Evolutionary conservation across 2,113 vertebrate genomes (phyloP).

Genomic region (Oreocharis arfaki): DNA sequence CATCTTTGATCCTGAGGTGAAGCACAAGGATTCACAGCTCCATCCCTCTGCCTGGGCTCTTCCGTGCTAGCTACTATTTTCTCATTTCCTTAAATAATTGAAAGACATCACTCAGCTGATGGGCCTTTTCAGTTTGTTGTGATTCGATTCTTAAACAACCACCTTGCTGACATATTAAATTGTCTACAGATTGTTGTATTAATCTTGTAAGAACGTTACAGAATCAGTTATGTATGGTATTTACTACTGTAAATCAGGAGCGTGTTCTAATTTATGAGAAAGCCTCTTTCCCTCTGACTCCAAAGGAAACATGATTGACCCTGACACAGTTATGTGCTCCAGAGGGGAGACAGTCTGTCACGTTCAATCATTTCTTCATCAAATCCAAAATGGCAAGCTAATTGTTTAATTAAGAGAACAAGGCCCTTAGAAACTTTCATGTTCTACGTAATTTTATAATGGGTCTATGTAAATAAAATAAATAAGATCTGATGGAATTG

Average conservation of each 20-base stretch:
- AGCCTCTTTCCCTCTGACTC: slow-evolving; percentile 9
- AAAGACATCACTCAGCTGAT: neutral
- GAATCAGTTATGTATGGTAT: neutral
- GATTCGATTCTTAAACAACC: neutral
- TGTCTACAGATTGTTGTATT: neutral
- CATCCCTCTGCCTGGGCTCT: neutral
- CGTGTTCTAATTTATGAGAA: slow-evolving; percentile 1
- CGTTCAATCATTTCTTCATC: slow-evolving; percentile 37
- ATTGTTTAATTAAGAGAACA: slow-evolving; percentile 56
- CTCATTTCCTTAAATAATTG: neutral
- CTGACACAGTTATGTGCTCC: slow-evolving; percentile 17
- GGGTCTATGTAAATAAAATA: slow-evolving; percentile 17
- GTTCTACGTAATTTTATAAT: slow-evolving; percentile 25
- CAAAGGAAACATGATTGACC: slow-evolving; percentile 51
- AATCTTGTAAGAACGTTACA: slow-evolving; percentile 1
- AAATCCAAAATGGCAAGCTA: slow-evolving; percentile 50
- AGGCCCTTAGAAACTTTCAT: slow-evolving; percentile 21
- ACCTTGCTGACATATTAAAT: neutral
- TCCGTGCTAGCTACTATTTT: neutral
- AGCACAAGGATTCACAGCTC: neutral
- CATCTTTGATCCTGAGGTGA: neutral
- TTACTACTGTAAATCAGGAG: slow-evolving; percentile 2
- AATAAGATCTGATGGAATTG: neutral
- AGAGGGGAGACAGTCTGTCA: slow-evolving; percentile 18
- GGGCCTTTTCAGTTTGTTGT: neutral